Percentiles rank a stretch among this genome's conserved stretches.
Evolutionary conservation across 2,888 invertebrate genomes (phyloP).

Genomic region (Agrochola circellaris): DNA sequence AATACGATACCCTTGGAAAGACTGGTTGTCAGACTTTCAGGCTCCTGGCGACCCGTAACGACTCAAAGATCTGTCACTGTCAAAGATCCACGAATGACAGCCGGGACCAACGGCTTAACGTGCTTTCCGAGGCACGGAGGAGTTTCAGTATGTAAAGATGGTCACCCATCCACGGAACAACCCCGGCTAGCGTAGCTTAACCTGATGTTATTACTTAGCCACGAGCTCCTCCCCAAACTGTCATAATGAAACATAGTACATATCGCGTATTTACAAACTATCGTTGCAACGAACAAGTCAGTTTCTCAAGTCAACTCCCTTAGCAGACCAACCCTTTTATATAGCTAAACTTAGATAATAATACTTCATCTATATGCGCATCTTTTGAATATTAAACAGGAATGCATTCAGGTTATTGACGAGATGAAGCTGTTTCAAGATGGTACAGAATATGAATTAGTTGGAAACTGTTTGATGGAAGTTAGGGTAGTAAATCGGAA

Average conservation of each 20-base stretch:
- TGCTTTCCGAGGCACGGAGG: too few relatives aligned
- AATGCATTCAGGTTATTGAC: constrained; percentile 63
- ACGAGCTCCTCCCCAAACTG: neutral
- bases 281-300: constrained; percentile 19
- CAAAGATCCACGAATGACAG: too few relatives aligned
- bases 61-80: too few relatives aligned
- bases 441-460: constrained; percentile 61
- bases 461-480: constrained; percentile 39
- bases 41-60: too few relatives aligned
- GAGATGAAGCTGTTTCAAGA: constrained; percentile 59
- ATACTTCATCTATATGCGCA: constrained; percentile 71
- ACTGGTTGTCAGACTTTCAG: too few relatives aligned
- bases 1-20: too few relatives aligned
- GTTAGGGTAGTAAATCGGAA: constrained; percentile 27
- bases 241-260: neutral
- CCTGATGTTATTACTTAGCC: too few relatives aligned
- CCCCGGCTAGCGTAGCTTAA: too few relatives aligned
- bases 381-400: constrained; percentile 72
- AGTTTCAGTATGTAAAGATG: too few relatives aligned
- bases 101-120: too few relatives aligned
- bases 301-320: constrained; percentile 42
- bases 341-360: constrained; percentile 64
- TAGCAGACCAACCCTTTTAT: constrained; percentile 54
- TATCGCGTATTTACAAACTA: constrained; percentile 2
- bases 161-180: too few relatives aligned